Conservation (phyloP, 2,888 invertebrate genomes). For the Trachelus troglodyta region DNA sequence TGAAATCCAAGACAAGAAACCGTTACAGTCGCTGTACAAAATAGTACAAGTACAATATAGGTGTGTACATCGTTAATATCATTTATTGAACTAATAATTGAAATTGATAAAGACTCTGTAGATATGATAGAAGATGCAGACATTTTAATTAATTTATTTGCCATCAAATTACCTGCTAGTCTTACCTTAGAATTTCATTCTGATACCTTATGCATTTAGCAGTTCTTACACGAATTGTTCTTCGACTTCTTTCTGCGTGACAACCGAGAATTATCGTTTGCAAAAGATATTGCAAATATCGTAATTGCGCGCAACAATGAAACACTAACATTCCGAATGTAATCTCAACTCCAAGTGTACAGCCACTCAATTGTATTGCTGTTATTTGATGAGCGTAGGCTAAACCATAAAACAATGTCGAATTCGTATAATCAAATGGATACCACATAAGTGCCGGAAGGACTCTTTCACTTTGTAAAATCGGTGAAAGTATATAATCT, state of each 20-base stretch:
- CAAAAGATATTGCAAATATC: neutral
- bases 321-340: neutral
- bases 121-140: neutral
- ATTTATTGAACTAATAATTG: slow-evolving; percentile 23
- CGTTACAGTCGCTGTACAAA: slow-evolving; percentile 31
- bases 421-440: neutral
- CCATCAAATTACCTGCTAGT: neutral
- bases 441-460: neutral
- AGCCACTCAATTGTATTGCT: neutral
- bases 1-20: slow-evolving; percentile 36
- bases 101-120: neutral
- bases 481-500: neutral
- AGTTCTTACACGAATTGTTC: neutral
- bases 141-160: neutral
- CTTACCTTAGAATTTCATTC: neutral
- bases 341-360: neutral
- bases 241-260: neutral
- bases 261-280: neutral
- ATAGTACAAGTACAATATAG: slow-evolving; percentile 29
- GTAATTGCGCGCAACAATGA: neutral
- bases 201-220: neutral
- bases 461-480: neutral
- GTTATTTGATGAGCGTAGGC: neutral
- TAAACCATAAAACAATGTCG: neutral
- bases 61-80: slow-evolving; percentile 30